phyloP scores from a whole-genome alignment of 2,888 invertebrate genomes.

The Caradrina kadenii region DNA sequence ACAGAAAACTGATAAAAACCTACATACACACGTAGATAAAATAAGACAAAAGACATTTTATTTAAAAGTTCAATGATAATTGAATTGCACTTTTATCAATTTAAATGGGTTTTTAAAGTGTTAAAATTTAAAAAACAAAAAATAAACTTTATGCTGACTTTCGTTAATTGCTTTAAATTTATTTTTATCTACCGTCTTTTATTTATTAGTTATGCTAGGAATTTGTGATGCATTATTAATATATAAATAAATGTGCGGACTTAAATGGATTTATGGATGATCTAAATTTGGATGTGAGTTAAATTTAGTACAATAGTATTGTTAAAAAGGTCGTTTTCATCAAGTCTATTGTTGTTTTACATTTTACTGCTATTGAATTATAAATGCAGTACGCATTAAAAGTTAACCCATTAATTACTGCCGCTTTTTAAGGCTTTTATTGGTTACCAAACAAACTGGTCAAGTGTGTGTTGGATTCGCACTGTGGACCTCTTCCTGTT shows the following conservation, averaged over 20 bases:
- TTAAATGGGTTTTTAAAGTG: conserved; percentile 50
- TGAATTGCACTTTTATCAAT: conserved; percentile 53
- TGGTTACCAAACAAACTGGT: conserved; percentile 12
- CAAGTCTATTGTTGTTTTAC: conserved; percentile 29
- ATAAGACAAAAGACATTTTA: conserved; percentile 38
- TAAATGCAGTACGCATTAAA: conserved; percentile 17
- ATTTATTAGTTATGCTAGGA: conserved; percentile 46
- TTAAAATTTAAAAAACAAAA: conserved; percentile 50
- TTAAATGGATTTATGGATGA: conserved; percentile 49
- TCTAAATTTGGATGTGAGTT: conserved; percentile 27
- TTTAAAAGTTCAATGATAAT: conserved; percentile 59
- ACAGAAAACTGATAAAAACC: conserved; percentile 31
- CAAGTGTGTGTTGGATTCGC: not conserved
- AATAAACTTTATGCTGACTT: conserved; percentile 22
- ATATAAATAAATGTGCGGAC: conserved; percentile 26
- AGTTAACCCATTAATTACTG: conserved; percentile 49
- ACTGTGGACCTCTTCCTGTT: not conserved
- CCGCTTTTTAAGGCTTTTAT: conserved; percentile 27
- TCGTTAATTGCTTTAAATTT: conserved; percentile 49
- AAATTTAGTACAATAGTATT: conserved; percentile 18
- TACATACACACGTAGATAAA: conserved; percentile 16
- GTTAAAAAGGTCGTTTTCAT: conserved; percentile 29
- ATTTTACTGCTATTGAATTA: conserved; percentile 29
- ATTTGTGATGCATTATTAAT: conserved; percentile 58
- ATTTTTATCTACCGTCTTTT: conserved; percentile 34